Evolutionary conservation across 2,797 vertebrate genomes (phyloP), one percentile per base, ranked within the genome.

Genomic region (Oreochromis grahami): DNA sequence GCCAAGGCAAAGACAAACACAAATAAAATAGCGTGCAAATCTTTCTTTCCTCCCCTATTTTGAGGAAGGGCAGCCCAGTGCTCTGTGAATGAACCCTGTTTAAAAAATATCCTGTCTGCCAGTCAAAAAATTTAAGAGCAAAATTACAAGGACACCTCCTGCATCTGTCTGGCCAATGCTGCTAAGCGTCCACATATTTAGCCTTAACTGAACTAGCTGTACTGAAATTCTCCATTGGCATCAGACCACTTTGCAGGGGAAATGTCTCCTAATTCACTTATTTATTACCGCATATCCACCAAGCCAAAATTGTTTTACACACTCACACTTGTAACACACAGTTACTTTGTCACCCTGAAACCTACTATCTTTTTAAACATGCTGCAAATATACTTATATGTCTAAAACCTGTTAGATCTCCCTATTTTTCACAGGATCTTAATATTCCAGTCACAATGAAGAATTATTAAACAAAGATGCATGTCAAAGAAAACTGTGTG

Each of bases 321-420:
- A 55, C 17, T 72, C 76, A 82, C 55, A 63, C 80, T 51, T 56
- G 43, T 52, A 84, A 29, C 24, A 72, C 43, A 29, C 9, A 1
- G 13, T 43, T 24, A 24, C 45, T 14, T 45, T 19, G 6, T 8
- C 79, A 79, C 56, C 29, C 82, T 24, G 14, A 85, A 77, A 52
- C 51, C 72, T 80, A 74, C 81, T 82, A 87, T 89, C 83, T 90
- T 91, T 93, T 94, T 91, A 87, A 89, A 82, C 81, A 90, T 82
- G 76, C 79, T 56, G 83, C 65, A 89, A 85, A 92, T 92, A 83
- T 94, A 91, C 91, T 90, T 79, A 88, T 92, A 91, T 94, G 92
- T 95, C 93, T 72, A 92, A 96, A 95, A 95, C 91, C 93, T 95
- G 96, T 96, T 95, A 96, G 80, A 94, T 85, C 55, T 34, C 48